phyloP scores from a whole-genome alignment of 2,797 vertebrate genomes.

The Morus bassanus region DNA sequence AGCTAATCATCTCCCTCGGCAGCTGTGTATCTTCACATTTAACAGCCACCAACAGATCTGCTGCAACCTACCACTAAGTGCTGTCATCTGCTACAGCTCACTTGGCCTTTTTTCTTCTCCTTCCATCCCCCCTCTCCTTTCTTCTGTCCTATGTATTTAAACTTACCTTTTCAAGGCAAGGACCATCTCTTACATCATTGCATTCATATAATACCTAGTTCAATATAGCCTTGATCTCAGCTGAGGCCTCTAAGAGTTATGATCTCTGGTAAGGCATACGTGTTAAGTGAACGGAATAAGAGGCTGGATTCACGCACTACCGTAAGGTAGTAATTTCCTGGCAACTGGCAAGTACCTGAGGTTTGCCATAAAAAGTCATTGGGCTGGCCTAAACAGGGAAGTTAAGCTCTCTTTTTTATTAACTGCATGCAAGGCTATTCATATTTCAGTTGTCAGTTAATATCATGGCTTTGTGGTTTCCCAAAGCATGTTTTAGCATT shows the following conservation, averaged over 20 bases:
- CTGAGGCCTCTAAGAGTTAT: neutral
- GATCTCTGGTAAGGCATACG: fast-evolving
- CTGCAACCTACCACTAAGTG: neutral
- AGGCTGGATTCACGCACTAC: fast-evolving
- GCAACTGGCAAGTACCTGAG: neutral
- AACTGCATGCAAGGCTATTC: neutral
- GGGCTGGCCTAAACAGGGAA: neutral
- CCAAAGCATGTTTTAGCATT: neutral
- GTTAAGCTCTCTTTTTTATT: neutral
- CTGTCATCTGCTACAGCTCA: neutral
- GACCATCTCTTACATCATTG: neutral
- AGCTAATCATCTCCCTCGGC: neutral
- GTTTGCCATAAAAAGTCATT: neutral
- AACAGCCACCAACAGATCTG: neutral
- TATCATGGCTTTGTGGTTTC: neutral
- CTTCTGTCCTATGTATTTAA: neutral
- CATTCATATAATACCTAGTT: neutral
- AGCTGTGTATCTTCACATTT: neutral
- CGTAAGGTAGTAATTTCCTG: fast-evolving
- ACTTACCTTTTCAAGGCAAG: neutral
- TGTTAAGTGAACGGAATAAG: neutral
- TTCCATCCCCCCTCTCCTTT: no score
- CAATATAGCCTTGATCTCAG: neutral
- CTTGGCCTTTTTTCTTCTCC: neutral
- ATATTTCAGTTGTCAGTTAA: neutral